Evolutionary conservation across 2,797 vertebrate genomes (phyloP), one percentile per base, ranked within the genome.

Genomic region (Lutjanus campechanus): DNA sequence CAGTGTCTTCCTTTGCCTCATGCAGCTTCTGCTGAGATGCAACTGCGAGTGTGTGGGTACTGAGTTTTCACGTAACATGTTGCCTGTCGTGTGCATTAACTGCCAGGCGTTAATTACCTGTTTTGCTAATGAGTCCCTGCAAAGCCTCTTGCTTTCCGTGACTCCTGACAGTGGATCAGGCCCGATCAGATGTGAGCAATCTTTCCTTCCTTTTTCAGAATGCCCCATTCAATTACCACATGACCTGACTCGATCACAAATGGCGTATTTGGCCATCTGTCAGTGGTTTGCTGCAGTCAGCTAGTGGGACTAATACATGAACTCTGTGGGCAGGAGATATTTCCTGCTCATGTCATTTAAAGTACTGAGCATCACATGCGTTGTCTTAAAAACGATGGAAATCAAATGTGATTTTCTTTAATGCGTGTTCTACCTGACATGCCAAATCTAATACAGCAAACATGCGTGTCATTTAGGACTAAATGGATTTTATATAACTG

Each of bases 251-350:
- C 74, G 56, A 72, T 90, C 69, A 83, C 82, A 86, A 85, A 85
- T 74, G 73, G 69, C 81, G 81, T 85, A 84, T 82, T 73, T 79
- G 51, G 66, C 87, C 83, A 82, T 89, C 80, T 92, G 86, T 92
- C 64, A 76, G 67, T 73, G 20, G 15, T 65, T 59, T 25, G 29
- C 47, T 49, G 58, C 59, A 22, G 55, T 56, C 36, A 69, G 66
- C 68, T 47, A 20, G 22, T 55, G 47, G 11, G 20, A 61, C 44
- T 17, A 54, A 69, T 61, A 51, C 13, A 29, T 63, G 22, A 60
- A 53, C 47, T 77, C 19, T 65, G 62, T 59, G 40, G 51, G 15
- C 47, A 66, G 58, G n/a, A 78, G 40, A 59, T 17, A 77, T 77
- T 65, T 73, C 55, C 36, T 64, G 71, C 53, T 70, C 53, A 60